Evolutionary conservation across 1,140 invertebrate genomes (phyloP).

Genomic region (Lepeophtheirus salmonis): DNA sequence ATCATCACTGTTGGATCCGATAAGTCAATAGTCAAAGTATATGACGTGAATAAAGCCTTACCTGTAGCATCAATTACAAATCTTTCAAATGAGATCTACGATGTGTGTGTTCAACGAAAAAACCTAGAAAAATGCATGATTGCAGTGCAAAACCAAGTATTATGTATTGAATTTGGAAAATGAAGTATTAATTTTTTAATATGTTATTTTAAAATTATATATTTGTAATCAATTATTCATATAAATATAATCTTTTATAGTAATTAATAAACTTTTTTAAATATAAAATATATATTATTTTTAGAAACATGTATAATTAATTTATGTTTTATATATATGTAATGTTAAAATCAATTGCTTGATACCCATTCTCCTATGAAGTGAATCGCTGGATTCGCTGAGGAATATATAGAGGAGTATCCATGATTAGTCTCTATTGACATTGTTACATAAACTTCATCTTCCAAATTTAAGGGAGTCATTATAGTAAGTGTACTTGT

Average conservation of each 20-base stretch:
- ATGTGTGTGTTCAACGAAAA: not conserved
- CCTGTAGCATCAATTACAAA: conserved; percentile 2
- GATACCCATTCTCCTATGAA: not conserved
- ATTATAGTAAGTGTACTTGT: not conserved
- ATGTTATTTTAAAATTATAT: too few species aligned
- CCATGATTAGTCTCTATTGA: not conserved
- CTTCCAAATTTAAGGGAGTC: not conserved
- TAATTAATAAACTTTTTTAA: not conserved
- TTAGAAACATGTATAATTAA: not conserved
- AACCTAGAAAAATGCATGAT: not conserved
- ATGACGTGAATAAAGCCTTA: not conserved
- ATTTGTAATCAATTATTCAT: too few species aligned
- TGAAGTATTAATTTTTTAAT: not conserved
- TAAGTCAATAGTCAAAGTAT: not conserved
- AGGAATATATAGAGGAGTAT: not conserved
- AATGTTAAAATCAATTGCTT: too few species aligned
- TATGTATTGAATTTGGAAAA: not conserved
- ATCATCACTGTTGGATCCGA: not conserved
- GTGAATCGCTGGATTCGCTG: not conserved
- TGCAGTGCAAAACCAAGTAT: not conserved
- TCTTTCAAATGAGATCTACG: not conserved
- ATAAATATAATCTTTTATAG: not conserved
- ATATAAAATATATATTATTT: not conserved
- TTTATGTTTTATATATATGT: too few species aligned
- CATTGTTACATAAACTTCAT: not conserved